Base-by-base conservation (phyloP, 2,888 invertebrate species). In the Stenodera caucasica region DNA sequence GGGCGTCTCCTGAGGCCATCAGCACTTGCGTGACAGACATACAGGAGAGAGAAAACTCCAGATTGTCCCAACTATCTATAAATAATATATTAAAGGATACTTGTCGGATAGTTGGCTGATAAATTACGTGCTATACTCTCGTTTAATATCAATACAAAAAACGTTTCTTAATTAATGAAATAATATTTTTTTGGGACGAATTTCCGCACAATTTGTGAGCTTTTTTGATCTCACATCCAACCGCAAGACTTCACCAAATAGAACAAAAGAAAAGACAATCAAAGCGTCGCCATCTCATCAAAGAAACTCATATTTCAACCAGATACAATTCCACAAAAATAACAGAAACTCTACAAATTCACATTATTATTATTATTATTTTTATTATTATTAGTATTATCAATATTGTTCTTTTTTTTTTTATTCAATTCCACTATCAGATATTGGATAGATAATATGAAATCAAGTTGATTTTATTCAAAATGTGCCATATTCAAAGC, bases 1-100 rank as follows among this genome's bases (percentile, higher is more conserved):
- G 69, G 71, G 72, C 67, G 69, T 73, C 74, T 73, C 75, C 67
- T 62, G 73, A 65, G 75, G 71, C 72, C 74, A 74, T 75, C 72
- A 74, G 67, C 68, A 69, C 61, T 66, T 72, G 70, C 75, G 75
- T 75, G 74, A 74, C 72, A 68, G 65, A 64, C 70, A 73, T 75
- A 70, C 70, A 50, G 23, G 63, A 70, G n/a, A 40, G 54, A 59
- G 51, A 55, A 60, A 61, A 62, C 62, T 65, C 55, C 37, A 56
- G 56, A 61, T 61, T 58, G 57, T 57, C 60, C 55, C 49, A 58
- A 64, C 61, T 58, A 64, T 60, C 61, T 58, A 64, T 64, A 60
- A 63, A 63, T 63, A 63, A 63, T 63, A 60, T 63, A 63, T 63
- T 63, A 63, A 63, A 57, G 59, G 54, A 58, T 58, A 62, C 62